Percentiles rank a stretch among this genome's conserved stretches.
phyloP scores from a whole-genome alignment of 2,113 vertebrate species.

The Morone chrysops region DNA sequence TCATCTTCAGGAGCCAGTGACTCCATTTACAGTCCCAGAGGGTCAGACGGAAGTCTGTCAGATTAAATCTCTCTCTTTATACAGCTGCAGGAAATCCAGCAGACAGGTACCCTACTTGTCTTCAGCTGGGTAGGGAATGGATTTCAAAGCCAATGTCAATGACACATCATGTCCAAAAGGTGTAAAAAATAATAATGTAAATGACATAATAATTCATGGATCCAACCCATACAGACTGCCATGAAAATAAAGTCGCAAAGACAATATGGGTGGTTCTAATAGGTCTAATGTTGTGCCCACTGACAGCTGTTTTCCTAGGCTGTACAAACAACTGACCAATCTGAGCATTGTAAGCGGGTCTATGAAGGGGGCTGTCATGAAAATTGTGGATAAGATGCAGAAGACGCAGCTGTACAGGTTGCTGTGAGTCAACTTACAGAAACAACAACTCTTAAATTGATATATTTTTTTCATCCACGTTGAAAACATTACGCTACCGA shows the following conservation, averaged over 20 bases:
- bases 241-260: background rate
- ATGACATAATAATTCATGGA: background rate
- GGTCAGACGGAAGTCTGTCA: constrained; percentile 35
- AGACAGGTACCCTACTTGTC: background rate
- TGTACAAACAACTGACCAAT: background rate
- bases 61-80: constrained; percentile 5
- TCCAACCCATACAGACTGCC: background rate
- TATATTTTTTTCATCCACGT: too few species aligned
- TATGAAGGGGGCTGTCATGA: too few species aligned
- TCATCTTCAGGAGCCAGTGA: constrained; percentile 49
- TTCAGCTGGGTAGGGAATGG: too few species aligned
- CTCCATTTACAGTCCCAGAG: constrained; percentile 48
- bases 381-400: too few species aligned
- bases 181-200: background rate
- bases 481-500: too few species aligned
- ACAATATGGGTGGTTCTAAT: background rate
- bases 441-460: too few species aligned
- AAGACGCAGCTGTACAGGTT: too few species aligned
- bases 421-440: too few species aligned
- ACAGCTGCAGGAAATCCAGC: background rate
- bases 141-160: background rate
- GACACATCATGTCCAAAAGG: background rate
- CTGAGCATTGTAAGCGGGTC: too few species aligned
- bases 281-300: background rate
- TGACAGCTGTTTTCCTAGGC: background rate